These are phyloP conservation scores for Chiroxiphia lanceolata DNA, from an alignment of 2,797 vertebrate species.

Conservation along the genomic window DNA sequence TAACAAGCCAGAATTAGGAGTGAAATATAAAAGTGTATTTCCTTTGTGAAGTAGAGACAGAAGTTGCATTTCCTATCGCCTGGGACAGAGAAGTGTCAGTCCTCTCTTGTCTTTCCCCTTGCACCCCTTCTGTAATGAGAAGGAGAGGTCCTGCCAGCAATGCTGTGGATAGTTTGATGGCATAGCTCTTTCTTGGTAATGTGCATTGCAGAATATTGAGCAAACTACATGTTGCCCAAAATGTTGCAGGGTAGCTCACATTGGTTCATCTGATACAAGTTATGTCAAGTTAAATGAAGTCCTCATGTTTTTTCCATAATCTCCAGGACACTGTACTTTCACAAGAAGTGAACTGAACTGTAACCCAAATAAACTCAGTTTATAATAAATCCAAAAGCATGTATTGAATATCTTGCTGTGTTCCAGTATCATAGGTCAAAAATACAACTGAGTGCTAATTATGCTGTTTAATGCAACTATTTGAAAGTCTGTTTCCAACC, in stretches of 20 bases:
- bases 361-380: neutral
- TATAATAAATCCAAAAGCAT: neutral
- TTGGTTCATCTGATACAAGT: neutral
- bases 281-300: neutral
- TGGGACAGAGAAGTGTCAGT: neutral
- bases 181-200: neutral
- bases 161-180: neutral
- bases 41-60: neutral
- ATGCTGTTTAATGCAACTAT: neutral
- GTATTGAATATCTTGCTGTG: neutral
- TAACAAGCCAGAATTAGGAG: neutral
- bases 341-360: neutral
- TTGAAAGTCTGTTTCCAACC: conserved; percentile 1
- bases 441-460: neutral
- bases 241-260: neutral
- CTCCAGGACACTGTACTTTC: neutral
- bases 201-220: neutral
- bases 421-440: neutral
- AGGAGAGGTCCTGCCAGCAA: neutral
- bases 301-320: neutral
- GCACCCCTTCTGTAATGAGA: neutral
- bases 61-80: neutral
- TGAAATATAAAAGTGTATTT: neutral
- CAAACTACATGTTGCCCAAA: neutral
- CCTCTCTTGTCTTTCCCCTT: neutral